Conservation (phyloP, 2,888 invertebrate genomes). For the Spisula solida region DNA sequence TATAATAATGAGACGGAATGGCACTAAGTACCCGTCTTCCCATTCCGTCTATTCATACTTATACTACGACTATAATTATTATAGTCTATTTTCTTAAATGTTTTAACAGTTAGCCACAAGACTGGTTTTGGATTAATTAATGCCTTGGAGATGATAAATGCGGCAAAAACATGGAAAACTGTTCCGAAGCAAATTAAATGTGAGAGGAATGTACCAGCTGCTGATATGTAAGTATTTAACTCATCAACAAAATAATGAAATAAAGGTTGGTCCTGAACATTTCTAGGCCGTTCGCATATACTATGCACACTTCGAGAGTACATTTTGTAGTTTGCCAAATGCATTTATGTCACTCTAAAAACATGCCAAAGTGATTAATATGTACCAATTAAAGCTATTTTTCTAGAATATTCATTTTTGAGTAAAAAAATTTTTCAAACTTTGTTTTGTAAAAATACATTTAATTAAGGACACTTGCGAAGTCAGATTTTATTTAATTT, state of each 20-base stretch:
- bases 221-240: not conserved
- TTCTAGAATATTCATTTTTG: no score
- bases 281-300: not conserved
- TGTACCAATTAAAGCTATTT: no score
- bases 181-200: not conserved
- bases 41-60: no score
- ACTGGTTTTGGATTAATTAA: constrained; percentile 28
- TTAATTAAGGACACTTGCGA: no score
- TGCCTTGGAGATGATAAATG: not conserved
- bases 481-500: no score
- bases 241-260: not conserved
- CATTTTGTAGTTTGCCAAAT: not conserved
- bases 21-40: no score
- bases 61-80: not conserved
- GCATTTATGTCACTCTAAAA: no score
- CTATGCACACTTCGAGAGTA: no score
- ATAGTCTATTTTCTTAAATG: not conserved
- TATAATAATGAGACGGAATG: no score
- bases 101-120: not conserved
- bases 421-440: no score
- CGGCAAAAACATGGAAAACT: constrained; percentile 4
- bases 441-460: no score
- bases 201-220: not conserved
- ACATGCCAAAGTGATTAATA: no score
- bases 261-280: not conserved